Conservation (phyloP, 2,888 invertebrate species). For the Eilema griseolum region DNA sequence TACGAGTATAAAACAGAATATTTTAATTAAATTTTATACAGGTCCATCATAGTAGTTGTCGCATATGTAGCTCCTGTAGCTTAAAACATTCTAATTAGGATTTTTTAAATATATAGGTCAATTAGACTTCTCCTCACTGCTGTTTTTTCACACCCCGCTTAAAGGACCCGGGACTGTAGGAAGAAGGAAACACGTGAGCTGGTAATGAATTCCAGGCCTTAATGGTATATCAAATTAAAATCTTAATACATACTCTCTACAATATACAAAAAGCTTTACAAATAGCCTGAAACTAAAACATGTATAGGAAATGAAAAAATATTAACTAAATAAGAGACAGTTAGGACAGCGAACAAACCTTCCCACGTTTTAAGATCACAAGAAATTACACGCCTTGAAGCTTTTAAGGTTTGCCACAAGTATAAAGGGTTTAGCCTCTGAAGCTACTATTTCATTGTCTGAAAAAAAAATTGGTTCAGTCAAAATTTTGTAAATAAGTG, state of each 20-base stretch:
- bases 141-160: too few relatives aligned
- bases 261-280: not conserved
- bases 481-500: not conserved
- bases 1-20: too few relatives aligned
- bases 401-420: slow-evolving; percentile 54
- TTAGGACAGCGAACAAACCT: slow-evolving; percentile 53
- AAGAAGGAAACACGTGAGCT: too few relatives aligned
- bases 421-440: slow-evolving; percentile 21
- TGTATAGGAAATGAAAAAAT: slow-evolving; percentile 13
- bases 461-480: not conserved
- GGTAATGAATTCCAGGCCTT: too few relatives aligned
- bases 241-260: not conserved
- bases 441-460: not conserved
- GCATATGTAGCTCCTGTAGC: too few relatives aligned
- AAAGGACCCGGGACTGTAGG: too few relatives aligned
- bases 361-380: slow-evolving; percentile 69
- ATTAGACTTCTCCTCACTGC: too few relatives aligned
- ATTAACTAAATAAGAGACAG: slow-evolving; percentile 66
- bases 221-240: too few relatives aligned
- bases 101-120: too few relatives aligned
- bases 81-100: too few relatives aligned
- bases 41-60: too few relatives aligned
- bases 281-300: not conserved
- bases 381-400: slow-evolving; percentile 73
- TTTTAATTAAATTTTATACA: too few relatives aligned